Conservation (phyloP, 2,888 invertebrate species). For the Pseudococcus longispinus region DNA sequence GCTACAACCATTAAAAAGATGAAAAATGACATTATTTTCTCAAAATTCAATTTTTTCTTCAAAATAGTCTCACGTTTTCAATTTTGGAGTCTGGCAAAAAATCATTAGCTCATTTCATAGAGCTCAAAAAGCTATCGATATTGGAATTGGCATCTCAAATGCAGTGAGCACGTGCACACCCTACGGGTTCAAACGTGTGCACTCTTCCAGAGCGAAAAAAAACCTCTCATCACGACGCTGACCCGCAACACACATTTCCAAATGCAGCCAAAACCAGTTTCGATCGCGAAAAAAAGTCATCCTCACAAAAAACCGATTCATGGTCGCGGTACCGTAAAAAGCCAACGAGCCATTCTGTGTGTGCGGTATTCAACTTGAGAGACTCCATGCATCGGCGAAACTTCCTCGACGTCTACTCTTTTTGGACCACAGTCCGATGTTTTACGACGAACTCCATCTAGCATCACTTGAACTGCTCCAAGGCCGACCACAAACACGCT, state of each 20-base stretch:
- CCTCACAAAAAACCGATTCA: background rate
- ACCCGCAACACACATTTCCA: background rate
- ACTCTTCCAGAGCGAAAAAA: background rate
- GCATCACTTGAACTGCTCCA: background rate
- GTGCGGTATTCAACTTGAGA: constrained; percentile 6
- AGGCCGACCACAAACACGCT: constrained; percentile 7
- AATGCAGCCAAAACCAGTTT: constrained; percentile 3
- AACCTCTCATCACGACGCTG: background rate
- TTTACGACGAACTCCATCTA: background rate
- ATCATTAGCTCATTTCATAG: too few relatives aligned
- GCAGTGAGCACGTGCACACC: too few relatives aligned
- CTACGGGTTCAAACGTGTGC: too few relatives aligned
- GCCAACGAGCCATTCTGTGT: background rate
- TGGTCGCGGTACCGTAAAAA: constrained; percentile 6
- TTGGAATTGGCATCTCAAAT: too few relatives aligned
- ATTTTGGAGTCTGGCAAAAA: too few relatives aligned
- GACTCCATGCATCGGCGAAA: background rate
- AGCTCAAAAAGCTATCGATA: too few relatives aligned
- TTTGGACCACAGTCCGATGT: background rate
- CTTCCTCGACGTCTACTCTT: background rate
- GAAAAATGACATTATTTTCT: too few relatives aligned
- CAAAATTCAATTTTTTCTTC: too few relatives aligned
- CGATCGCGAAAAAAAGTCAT: background rate
- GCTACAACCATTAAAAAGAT: too few relatives aligned
- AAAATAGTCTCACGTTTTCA: too few relatives aligned